These are phyloP conservation scores for Melanerpes aurifrons DNA, from an alignment of 2,113 vertebrate genomes.

Conservation along the genomic window DNA sequence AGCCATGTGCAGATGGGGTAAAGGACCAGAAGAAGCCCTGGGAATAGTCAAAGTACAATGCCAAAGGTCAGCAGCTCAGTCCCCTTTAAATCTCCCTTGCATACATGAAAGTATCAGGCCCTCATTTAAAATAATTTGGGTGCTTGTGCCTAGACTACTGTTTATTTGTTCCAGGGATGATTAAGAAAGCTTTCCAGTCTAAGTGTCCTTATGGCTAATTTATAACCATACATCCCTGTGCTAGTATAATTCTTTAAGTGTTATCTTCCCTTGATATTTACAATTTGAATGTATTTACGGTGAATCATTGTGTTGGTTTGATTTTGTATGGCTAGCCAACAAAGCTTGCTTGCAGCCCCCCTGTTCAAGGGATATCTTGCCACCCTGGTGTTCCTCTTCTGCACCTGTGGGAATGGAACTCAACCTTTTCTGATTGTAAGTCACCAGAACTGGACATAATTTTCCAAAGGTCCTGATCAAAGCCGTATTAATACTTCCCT, in stretches of 20 bases:
- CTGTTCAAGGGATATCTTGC: background rate
- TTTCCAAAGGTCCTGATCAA: slow-evolving; percentile 38
- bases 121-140: background rate
- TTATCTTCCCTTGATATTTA: background rate
- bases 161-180: background rate
- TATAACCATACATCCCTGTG: background rate
- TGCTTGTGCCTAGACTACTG: background rate
- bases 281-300: background rate
- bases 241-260: background rate
- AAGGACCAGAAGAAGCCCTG: background rate
- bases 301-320: background rate
- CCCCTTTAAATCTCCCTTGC: background rate
- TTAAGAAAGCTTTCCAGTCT: slow-evolving; percentile 4
- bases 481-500: background rate
- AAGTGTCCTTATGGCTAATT: background rate
- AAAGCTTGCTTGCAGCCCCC: background rate
- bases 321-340: background rate
- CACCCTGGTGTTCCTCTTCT: background rate
- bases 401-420: slow-evolving; percentile 13
- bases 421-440: slow-evolving; percentile 10
- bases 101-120: background rate
- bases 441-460: background rate
- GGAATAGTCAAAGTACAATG: background rate
- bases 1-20: background rate
- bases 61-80: background rate